Percentiles rank a stretch among this genome's conserved stretches.
Evolutionary conservation across 1,140 invertebrate genomes (phyloP).

Genomic region (Cherax destructor): DNA sequence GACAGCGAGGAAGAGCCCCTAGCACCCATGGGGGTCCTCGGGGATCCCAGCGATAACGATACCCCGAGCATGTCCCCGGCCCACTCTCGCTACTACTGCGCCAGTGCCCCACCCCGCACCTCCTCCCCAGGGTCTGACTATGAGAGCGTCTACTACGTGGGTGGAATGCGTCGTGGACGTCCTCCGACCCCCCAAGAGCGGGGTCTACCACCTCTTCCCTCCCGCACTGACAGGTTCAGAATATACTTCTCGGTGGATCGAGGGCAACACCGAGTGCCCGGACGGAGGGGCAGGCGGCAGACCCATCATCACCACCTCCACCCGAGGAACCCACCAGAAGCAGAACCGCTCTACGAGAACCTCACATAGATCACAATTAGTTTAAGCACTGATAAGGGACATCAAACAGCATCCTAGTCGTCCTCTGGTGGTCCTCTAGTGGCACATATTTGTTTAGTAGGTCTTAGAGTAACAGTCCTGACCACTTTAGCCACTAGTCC

Average conservation of each 20-base stretch:
- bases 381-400: neutral
- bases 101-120: constrained; percentile 34
- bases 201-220: constrained; percentile 52
- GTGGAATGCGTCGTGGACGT: constrained; percentile 40
- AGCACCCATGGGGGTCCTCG: constrained; percentile 14
- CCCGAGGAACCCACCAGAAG: constrained; percentile 50
- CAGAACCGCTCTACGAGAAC: constrained; percentile 58
- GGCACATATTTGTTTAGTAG: neutral
- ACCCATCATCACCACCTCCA: constrained; percentile 14
- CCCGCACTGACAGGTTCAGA: constrained; percentile 59
- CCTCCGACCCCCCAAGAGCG: constrained; percentile 52
- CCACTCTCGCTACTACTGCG: constrained; percentile 56
- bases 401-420: neutral
- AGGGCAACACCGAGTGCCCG: constrained; percentile 19
- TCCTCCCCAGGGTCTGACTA: constrained; percentile 41
- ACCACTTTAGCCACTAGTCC: neutral
- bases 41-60: constrained; percentile 48
- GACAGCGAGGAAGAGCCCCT: constrained; percentile 64
- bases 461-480: neutral
- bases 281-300: constrained; percentile 29
- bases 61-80: constrained; percentile 47
- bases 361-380: constrained; percentile 35
- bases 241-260: constrained; percentile 59
- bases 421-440: neutral
- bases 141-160: constrained; percentile 64